Base-by-base conservation (phyloP, 2,113 vertebrate species). In the Alethe castanea region DNA sequence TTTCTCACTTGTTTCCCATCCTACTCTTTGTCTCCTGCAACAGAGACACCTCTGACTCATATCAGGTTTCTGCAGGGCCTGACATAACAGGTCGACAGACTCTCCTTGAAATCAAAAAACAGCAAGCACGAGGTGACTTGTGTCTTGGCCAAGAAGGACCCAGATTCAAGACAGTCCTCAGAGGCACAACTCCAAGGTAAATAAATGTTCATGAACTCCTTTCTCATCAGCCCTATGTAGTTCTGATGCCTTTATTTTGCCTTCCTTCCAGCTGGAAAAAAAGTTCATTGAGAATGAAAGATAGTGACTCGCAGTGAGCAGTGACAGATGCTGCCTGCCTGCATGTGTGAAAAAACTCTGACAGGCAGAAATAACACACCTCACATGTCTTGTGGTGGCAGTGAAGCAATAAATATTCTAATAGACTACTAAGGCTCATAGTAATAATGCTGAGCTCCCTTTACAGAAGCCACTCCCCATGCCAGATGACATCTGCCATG, bases 201-300 rank as follows among this genome's bases (percentile, higher is more conserved):
- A 81, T 53, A 91, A 35, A 20, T 72, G 50, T 42, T 94, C 88
- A 92, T 70, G 33, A 93, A 81, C 59, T 72, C 71, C 62, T 50
- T 66, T 84, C 71, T 94, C 48, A 33, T 72, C 69, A 80, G 38
- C 64, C 94, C 62, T 1, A 0, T 29, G 45, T 57, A 71, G 50
- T 76, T 50, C 74, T 40, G 42, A 62, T 94, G 80, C 86, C 40
- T 81, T 83, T 86, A 91, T 78, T 94, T 86, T 88, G 85, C 86
- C 44, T 94, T 36, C 50, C 67, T 88, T 92, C 86, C 72, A 94
- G 78, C 86, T 86, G 78, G 89, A 82, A 93, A 38, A 54, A 62
- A 64, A 90, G 92, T 87, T 95, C 91, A 90, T 95, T 87, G 90
- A 96, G 95, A 96, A 96, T 84, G 90, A 95, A 97, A 95, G 82